A percentile compares a stretch with the other conserved stretches of the same genome.
Evolutionary conservation across 2,797 vertebrate species (phyloP).

Genomic region (Xiphophorus birchmanni): DNA sequence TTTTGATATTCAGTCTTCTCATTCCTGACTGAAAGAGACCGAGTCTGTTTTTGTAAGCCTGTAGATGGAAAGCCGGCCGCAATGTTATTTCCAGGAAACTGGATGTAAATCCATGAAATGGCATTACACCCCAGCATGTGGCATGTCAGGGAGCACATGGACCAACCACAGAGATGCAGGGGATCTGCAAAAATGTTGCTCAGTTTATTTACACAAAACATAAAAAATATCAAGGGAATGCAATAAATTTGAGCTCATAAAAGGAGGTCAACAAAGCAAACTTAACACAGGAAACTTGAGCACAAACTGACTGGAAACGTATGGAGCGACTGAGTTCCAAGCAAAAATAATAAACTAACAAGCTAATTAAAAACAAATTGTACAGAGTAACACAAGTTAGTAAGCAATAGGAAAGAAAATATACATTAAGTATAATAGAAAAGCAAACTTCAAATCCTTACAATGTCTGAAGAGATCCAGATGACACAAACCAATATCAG

Average conservation of each 20-base stretch:
- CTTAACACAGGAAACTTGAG: slow-evolving; percentile 12
- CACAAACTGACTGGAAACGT: slow-evolving; percentile 1
- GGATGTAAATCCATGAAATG: slow-evolving; percentile 54
- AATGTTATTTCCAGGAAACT: slow-evolving; percentile 69
- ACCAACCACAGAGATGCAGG: slow-evolving; percentile 6
- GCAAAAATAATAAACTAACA: slow-evolving; percentile 23
- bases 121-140: slow-evolving; percentile 50
- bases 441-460: neutral
- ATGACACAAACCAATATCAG: neutral
- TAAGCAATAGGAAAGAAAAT: neutral
- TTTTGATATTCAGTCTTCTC: slow-evolving; percentile 74
- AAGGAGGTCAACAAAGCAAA: slow-evolving; percentile 3
- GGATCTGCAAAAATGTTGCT: slow-evolving; percentile 8
- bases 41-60: slow-evolving; percentile 70
- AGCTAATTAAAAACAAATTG: neutral
- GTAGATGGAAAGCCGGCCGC: slow-evolving; percentile 66
- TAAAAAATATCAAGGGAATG: slow-evolving; percentile 10
- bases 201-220: slow-evolving; percentile 6
- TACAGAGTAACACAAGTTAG: neutral
- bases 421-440: slow-evolving; percentile 14
- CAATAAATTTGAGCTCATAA: slow-evolving; percentile 11
- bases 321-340: neutral
- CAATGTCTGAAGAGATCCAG: neutral
- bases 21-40: slow-evolving; percentile 54
- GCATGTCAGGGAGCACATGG: slow-evolving; percentile 10